Conservation (phyloP, 2,113 vertebrate genomes). For the Azemiops feae region DNA sequence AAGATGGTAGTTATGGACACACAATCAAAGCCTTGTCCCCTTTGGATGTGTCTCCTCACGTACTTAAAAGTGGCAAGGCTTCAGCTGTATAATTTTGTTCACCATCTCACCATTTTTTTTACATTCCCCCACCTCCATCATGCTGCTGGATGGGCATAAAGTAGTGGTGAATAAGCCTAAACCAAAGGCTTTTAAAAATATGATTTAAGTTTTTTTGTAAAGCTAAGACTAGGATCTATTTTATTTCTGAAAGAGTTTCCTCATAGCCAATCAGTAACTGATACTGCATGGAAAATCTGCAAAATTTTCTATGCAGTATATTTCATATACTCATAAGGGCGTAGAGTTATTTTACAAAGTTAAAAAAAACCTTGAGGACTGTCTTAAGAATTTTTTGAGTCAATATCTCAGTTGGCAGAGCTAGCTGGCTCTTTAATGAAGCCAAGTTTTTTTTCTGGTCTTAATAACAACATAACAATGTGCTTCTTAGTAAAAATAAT, state of each 20-base stretch:
- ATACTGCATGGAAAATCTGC: background rate
- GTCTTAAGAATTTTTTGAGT: background rate
- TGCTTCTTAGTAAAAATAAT: background rate
- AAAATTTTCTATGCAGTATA: background rate
- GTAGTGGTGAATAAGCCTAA: background rate
- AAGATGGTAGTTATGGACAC: background rate
- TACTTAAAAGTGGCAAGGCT: background rate
- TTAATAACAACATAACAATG: background rate
- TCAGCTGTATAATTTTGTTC: background rate
- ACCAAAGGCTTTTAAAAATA: background rate
- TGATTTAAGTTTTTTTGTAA: background rate
- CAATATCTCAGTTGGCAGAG: background rate
- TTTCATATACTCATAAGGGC: background rate
- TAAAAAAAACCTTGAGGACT: background rate
- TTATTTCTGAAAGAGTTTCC: background rate
- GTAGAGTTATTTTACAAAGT: background rate
- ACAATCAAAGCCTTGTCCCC: background rate
- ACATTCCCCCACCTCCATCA: background rate
- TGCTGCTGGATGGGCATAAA: background rate
- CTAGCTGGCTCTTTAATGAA: background rate
- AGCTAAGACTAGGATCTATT: background rate
- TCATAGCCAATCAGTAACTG: background rate
- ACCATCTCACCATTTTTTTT: background rate
- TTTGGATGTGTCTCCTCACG: background rate
- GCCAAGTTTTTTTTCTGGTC: background rate